Conservation (phyloP, 2,113 vertebrate genomes). For the Bufo bufo region DNA sequence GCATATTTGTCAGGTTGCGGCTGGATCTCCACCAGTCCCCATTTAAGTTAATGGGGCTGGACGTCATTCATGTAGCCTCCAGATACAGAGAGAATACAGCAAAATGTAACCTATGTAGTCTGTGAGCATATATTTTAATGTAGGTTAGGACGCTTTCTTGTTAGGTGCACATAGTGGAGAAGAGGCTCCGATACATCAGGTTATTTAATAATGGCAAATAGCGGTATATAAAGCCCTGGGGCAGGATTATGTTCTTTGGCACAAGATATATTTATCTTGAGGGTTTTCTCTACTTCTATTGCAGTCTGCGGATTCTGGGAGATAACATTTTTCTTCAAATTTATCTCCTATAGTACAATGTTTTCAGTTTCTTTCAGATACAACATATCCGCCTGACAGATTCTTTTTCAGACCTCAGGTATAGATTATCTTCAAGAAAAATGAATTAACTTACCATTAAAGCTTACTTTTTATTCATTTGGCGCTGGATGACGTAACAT, state of each 20-base stretch:
- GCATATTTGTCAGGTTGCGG: too few relatives aligned
- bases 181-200: neutral
- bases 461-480: too few relatives aligned
- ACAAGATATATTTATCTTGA: neutral
- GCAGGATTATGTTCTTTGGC: neutral
- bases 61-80: too few relatives aligned
- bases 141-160: neutral
- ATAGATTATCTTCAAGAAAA: too few relatives aligned
- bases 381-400: neutral
- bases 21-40: too few relatives aligned
- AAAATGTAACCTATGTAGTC: too few relatives aligned
- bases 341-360: neutral
- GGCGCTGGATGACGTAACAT: too few relatives aligned
- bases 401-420: too few relatives aligned
- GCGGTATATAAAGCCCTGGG: neutral
- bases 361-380: neutral
- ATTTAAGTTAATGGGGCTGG: too few relatives aligned
- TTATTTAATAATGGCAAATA: conserved; percentile 8
- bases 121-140: neutral
- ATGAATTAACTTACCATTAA: too few relatives aligned
- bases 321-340: neutral
- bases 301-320: neutral
- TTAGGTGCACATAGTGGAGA: neutral
- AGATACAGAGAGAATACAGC: too few relatives aligned
- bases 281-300: neutral